phyloP scores from a whole-genome alignment of 1,140 invertebrate species.

The Myzus persicae region DNA sequence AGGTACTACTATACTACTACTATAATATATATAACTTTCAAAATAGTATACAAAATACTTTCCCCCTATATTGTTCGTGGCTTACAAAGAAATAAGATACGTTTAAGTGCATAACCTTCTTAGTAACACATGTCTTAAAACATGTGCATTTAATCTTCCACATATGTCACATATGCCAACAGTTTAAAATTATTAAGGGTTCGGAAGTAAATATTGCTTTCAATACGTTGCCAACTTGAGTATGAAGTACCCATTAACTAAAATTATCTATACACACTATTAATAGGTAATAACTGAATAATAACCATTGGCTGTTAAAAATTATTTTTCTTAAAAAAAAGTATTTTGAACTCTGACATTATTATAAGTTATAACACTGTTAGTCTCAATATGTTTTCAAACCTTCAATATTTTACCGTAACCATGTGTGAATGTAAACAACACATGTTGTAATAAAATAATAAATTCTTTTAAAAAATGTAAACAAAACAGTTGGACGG shows the following conservation, averaged over 20 bases:
- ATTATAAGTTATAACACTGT: neutral
- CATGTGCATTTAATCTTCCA: slow-evolving; percentile 17
- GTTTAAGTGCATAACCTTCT: slow-evolving; percentile 7
- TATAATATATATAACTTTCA: neutral
- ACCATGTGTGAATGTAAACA: neutral
- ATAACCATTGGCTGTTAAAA: neutral
- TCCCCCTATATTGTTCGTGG: neutral
- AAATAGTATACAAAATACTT: neutral
- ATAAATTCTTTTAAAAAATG: neutral
- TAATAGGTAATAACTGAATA: neutral
- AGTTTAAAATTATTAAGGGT: neutral
- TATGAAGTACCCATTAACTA: neutral
- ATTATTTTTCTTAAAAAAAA: neutral
- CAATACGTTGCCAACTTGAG: neutral
- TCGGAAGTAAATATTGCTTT: slow-evolving; percentile 19
- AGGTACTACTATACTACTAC: too few relatives aligned
- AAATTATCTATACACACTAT: neutral
- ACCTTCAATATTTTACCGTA: neutral
- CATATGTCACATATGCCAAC: slow-evolving; percentile 16
- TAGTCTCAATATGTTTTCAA: neutral
- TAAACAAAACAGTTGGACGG: neutral
- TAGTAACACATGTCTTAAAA: slow-evolving; percentile 12
- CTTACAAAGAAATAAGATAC: slow-evolving; percentile 30
- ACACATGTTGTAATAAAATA: neutral
- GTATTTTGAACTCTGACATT: neutral